Evolutionary conservation across 2,888 invertebrate genomes (phyloP), one percentile per base, ranked within the genome.

Genomic region (Heliconius charithonia): DNA sequence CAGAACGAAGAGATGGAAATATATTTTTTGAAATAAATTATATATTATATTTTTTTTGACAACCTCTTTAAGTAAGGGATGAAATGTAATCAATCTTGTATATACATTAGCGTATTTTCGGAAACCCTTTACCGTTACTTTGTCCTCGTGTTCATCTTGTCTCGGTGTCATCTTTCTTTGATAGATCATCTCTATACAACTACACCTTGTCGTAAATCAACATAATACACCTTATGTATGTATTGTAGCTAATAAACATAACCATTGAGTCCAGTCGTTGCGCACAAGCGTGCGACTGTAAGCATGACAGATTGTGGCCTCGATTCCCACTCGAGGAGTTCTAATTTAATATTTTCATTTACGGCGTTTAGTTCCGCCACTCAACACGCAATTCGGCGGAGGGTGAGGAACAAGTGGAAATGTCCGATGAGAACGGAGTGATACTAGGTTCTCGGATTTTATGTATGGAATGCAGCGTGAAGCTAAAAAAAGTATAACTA

Each of bases 1-100:
- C 2, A 37, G 37, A 37, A 1, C 37, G 0, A 37, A 37, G 37
- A 37, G 37, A 37, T 37, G 10, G 2, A 37, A 10, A 37, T 37
- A 37, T 37, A 37, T 9, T 37, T 9, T 37, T 9, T 37, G n/a
- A 1, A 37, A 29, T 29, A 29, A 29, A 7, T 56, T 63, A 4
- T 4, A n/a, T 16, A 6, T 25, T 25, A n/a, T 37, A 37, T 12
- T 67, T 67, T n/a, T 37, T 37, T 4, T 41, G 6, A 67, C 41
- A 41, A 69, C 25, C 6, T 51, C 22, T 56, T 32, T 7, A 56
- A 22, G 59, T n/a, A 72, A 71, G 71, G 32, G 51, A 25, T 75
- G 56, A 75, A 27, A 56, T 59, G 72, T 74, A 73, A 76, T 80
- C 78, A 78, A 78, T 80, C 73, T 78, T 69, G 59, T 78, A 65